Evolutionary conservation across 2,888 invertebrate species (phyloP).

Genomic region (Xestia sexstrigata): DNA sequence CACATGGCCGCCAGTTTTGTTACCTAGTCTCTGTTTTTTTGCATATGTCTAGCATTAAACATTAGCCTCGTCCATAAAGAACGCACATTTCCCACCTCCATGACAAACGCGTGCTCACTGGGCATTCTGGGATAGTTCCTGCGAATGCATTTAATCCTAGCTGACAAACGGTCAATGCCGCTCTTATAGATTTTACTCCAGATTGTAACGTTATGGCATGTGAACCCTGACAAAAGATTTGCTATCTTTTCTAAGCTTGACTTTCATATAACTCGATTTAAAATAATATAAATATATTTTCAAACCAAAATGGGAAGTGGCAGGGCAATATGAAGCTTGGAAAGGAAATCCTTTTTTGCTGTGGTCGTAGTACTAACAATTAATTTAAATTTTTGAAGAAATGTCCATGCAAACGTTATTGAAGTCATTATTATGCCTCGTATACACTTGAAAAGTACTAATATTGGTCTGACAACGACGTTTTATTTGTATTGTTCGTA

Average conservation of each 20-base stretch:
- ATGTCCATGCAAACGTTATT: neutral
- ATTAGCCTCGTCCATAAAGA: neutral
- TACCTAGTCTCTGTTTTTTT: neutral
- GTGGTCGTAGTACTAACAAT: neutral
- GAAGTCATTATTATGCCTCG: neutral
- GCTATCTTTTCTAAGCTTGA: neutral
- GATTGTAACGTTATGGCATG: constrained; percentile 30
- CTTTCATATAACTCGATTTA: constrained; percentile 1
- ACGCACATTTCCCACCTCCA: constrained; percentile 24
- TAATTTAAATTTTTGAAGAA: neutral
- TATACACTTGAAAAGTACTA: neutral
- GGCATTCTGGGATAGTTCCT: constrained; percentile 56
- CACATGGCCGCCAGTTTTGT: neutral
- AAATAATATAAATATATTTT: neutral
- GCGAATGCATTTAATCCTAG: constrained; percentile 56
- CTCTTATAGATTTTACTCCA: constrained; percentile 35
- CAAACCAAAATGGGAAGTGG: neutral
- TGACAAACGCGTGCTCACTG: constrained; percentile 47
- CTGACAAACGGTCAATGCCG: constrained; percentile 47
- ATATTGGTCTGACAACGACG: neutral
- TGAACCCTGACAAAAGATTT: neutral
- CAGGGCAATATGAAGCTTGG: neutral
- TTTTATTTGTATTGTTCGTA: neutral
- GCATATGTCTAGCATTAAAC: too few species aligned
- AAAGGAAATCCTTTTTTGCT: neutral